These are phyloP conservation scores for Aurelia coerulea DNA, from an alignment of 30 jellyfish, hydroid and myxozoan genomes.

Conservation along the genomic window DNA sequence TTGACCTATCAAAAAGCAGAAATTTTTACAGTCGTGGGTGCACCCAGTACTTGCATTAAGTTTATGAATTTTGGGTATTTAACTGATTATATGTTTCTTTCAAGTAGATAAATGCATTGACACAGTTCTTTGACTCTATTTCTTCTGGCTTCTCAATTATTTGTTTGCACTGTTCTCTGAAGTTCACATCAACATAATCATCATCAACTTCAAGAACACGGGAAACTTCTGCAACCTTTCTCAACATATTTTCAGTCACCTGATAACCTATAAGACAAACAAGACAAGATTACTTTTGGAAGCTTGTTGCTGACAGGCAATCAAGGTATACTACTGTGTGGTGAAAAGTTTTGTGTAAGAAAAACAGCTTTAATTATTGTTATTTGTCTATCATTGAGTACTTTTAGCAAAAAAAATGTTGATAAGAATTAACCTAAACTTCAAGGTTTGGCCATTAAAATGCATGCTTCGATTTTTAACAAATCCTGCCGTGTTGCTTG, in stretches of 20 bases:
- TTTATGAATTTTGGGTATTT: conserved; percentile 1
- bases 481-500: too few relatives aligned
- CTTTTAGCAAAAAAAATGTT: too few relatives aligned
- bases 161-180: conserved; percentile 34
- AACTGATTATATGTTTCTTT: conserved; percentile 32
- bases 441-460: too few relatives aligned
- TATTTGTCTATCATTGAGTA: too few relatives aligned
- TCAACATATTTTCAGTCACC: conserved; percentile 27
- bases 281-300: not conserved
- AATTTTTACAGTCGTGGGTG: too few relatives aligned
- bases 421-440: too few relatives aligned
- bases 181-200: conserved; percentile 18
- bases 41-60: too few relatives aligned
- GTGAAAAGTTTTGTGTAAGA: too few relatives aligned
- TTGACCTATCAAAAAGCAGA: too few relatives aligned
- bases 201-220: conserved; percentile 33
- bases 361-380: too few relatives aligned
- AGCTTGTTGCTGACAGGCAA: not conserved
- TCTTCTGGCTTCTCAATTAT: conserved; percentile 38
- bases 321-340: too few relatives aligned
- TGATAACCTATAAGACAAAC: conserved; percentile 23
- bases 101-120: conserved; percentile 32
- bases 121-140: conserved; percentile 21
- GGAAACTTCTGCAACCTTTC: conserved; percentile 30
- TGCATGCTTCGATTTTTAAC: too few relatives aligned